phyloP scores from a whole-genome alignment of 1,140 invertebrate species.

The Nylanderia fulva region DNA sequence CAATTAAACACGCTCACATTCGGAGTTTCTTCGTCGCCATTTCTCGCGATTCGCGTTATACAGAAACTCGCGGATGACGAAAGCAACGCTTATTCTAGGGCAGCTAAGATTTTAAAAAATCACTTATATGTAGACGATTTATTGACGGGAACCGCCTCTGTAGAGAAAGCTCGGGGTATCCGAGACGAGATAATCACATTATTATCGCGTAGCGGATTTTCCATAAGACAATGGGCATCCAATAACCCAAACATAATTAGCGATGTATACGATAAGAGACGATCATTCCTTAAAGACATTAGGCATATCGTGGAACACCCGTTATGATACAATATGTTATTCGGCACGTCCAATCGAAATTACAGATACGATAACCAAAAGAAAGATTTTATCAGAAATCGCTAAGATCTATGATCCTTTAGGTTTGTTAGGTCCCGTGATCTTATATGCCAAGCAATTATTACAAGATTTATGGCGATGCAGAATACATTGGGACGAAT shows the following conservation, averaged over 20 bases:
- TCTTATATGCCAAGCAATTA: slow-evolving; percentile 74
- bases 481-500: slow-evolving; percentile 74
- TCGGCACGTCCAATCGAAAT: not conserved
- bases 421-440: slow-evolving; percentile 65
- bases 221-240: not conserved
- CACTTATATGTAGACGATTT: slow-evolving; percentile 24
- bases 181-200: not conserved
- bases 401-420: not conserved
- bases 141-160: no score
- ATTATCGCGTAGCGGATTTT: not conserved
- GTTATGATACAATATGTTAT: not conserved
- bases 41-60: not conserved
- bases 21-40: not conserved
- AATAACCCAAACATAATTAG: no score
- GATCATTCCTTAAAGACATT: not conserved
- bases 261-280: not conserved
- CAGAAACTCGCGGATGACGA: not conserved
- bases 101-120: not conserved
- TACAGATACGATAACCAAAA: not conserved
- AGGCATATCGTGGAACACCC: not conserved
- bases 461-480: slow-evolving; percentile 74
- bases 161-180: not conserved
- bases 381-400: not conserved
- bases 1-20: not conserved
- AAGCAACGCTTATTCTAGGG: not conserved